Evolutionary conservation across 2,113 vertebrate species (phyloP), one percentile per base, ranked within the genome.

Genomic region (Neotoma lepida): DNA sequence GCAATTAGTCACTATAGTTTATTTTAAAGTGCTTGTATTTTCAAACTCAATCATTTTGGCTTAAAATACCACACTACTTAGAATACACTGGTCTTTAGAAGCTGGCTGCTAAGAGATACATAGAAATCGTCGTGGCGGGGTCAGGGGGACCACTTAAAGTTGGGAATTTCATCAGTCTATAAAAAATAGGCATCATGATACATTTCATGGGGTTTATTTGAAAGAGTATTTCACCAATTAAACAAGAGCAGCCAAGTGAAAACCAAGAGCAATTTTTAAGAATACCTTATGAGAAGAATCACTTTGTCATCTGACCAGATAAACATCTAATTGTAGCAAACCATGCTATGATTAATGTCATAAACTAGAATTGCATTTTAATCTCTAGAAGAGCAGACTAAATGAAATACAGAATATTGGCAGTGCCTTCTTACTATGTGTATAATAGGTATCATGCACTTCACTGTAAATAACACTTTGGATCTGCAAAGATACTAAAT

Each of bases 171-270:
- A 97, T 90, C 89, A 95, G 96, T 84, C 95, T 97, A 26, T 96
- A 93, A 95, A 61, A 61, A 82, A 74, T 51, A 87, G 88, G 46
- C 12, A 80, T 61, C 39, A 54, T 86, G 82, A 63, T 97, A 64
- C 64, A 97, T 63, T 94, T 97, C 89, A 94, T 78, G 64, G 41
- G 51, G 66, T 86, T 96, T 61, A 97, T 98, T 97, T 98, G 89
- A 95, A 97, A 98, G 80, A 95, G 64, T 95, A 96, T 94, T 94
- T 93, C 66, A 33, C 35, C 74, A 39, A 91, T 89, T 41, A 73
- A 97, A 98, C 90, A 91, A 84, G n/a, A 35, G 35, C 70, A 93
- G 74, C 96, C 96, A 97, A 97, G 96, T 86, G 91, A 95, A 97
- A 97, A 98, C 96, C 49, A 71, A 87, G 96, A 71, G 91, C 92